Percentiles rank a stretch among this genome's conserved stretches.
phyloP scores from a whole-genome alignment of 2,888 invertebrate species.

The Stratiomys singularior region DNA sequence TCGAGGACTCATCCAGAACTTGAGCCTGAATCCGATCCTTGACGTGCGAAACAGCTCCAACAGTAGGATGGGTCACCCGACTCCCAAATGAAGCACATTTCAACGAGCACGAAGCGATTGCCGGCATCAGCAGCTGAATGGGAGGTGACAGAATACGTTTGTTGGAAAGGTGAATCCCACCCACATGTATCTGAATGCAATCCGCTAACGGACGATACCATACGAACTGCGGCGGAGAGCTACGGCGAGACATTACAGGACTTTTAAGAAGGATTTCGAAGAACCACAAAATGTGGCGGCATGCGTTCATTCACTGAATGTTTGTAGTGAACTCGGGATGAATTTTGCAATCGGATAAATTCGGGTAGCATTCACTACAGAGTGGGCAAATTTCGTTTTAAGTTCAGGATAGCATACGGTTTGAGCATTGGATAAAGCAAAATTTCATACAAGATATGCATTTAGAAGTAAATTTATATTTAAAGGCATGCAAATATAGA shows the following conservation, averaged over 20 bases:
- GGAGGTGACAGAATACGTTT: background rate
- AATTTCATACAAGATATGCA: too few relatives aligned
- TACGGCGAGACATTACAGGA: conserved; percentile 30
- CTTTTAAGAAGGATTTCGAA: conserved; percentile 38
- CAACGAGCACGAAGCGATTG: background rate
- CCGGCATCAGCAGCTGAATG: conserved; percentile 8
- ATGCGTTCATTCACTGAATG: background rate
- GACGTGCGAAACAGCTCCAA: conserved; percentile 12
- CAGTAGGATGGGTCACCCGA: background rate
- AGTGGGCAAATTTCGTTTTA: too few relatives aligned
- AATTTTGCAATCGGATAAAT: conserved; percentile 6
- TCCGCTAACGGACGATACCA: conserved; percentile 4
- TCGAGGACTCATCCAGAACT: conserved; percentile 39
- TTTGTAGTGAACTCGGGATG: conserved; percentile 31
- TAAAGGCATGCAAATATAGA: too few relatives aligned
- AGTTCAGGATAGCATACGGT: too few relatives aligned
- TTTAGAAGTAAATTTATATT: too few relatives aligned
- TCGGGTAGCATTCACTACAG: conserved; percentile 6
- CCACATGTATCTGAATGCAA: conserved; percentile 39
- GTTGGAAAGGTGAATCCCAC: conserved; percentile 33
- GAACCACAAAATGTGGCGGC: conserved; percentile 26
- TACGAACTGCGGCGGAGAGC: conserved; percentile 1
- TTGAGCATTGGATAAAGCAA: too few relatives aligned
- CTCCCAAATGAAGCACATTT: background rate
- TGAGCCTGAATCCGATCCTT: conserved; percentile 25